Conservation (phyloP, 2,888 invertebrate genomes). For the Lepidonotus clava region DNA sequence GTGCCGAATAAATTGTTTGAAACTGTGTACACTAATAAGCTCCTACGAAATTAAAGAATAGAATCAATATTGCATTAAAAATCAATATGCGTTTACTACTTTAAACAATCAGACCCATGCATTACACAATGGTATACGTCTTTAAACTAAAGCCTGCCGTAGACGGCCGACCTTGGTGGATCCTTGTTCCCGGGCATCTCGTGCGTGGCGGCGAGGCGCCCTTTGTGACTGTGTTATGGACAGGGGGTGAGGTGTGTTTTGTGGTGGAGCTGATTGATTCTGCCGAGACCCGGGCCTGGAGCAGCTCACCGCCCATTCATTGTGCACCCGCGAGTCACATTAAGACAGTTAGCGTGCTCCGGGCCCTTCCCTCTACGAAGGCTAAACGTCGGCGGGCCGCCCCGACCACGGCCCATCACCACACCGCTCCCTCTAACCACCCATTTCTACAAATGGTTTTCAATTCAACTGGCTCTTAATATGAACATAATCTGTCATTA, state of each 20-base stretch:
- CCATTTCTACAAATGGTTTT: not conserved
- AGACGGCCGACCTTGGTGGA: not conserved
- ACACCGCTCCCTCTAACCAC: not conserved
- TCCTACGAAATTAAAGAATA: too few relatives aligned
- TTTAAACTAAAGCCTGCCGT: not conserved
- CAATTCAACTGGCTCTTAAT: constrained; percentile 8
- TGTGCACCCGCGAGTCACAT: constrained; percentile 8
- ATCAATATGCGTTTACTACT: too few relatives aligned
- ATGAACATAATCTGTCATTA: not conserved
- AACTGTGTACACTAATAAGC: too few relatives aligned
- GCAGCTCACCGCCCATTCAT: constrained; percentile 25
- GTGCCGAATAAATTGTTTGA: too few relatives aligned
- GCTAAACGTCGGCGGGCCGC: not conserved
- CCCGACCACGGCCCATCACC: not conserved
- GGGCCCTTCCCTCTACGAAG: not conserved
- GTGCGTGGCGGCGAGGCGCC: not conserved
- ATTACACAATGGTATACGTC: not conserved
- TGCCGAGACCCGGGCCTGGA: not conserved
- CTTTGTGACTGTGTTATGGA: not conserved
- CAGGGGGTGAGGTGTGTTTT: constrained; percentile 22
- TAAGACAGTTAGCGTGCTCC: constrained; percentile 40
- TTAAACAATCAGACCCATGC: not conserved
- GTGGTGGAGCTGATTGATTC: constrained; percentile 9
- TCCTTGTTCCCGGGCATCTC: not conserved
- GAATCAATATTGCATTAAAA: too few relatives aligned